Evolutionary conservation across 2,797 vertebrate species (phyloP).

Genomic region (Acridotheres tristis): DNA sequence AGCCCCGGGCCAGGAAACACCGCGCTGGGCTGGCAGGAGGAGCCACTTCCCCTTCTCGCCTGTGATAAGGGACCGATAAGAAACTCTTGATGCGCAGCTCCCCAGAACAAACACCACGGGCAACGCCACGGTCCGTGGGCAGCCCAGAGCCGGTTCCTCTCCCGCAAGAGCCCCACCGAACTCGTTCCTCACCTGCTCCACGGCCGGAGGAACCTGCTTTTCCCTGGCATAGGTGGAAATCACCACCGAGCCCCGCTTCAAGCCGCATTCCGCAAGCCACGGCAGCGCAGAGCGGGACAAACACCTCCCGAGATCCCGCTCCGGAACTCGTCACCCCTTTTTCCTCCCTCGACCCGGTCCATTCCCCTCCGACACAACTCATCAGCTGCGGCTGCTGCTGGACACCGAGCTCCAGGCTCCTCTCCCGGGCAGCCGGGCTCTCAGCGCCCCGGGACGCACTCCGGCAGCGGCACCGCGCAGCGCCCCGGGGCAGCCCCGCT

Average conservation of each 20-base stretch:
- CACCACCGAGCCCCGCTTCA: background rate
- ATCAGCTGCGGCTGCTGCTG: background rate
- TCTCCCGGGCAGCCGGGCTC: rapidly evolving
- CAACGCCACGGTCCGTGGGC: rapidly evolving
- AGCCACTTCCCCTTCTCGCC: background rate
- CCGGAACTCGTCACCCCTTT: rapidly evolving
- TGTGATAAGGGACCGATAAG: background rate
- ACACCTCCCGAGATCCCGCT: background rate
- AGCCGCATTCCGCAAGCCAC: rapidly evolving
- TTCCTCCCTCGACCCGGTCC: rapidly evolving
- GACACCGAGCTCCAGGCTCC: rapidly evolving
- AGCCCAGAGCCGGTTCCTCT: background rate
- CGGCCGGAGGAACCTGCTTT: background rate
- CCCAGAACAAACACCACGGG: background rate
- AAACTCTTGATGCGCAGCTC: background rate
- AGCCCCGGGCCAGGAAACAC: background rate
- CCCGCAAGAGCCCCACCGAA: background rate
- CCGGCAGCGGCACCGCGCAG: background rate
- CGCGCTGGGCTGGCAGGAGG: background rate
- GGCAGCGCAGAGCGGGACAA: background rate
- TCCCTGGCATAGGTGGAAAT: rapidly evolving
- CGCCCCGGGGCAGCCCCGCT: background rate
- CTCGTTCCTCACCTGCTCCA: background rate
- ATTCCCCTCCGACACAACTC: rapidly evolving
- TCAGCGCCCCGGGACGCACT: rapidly evolving